Evolutionary conservation across 2,113 vertebrate species (phyloP), one percentile per base, ranked within the genome.

Genomic region (Chloropsis cyanopogon): DNA sequence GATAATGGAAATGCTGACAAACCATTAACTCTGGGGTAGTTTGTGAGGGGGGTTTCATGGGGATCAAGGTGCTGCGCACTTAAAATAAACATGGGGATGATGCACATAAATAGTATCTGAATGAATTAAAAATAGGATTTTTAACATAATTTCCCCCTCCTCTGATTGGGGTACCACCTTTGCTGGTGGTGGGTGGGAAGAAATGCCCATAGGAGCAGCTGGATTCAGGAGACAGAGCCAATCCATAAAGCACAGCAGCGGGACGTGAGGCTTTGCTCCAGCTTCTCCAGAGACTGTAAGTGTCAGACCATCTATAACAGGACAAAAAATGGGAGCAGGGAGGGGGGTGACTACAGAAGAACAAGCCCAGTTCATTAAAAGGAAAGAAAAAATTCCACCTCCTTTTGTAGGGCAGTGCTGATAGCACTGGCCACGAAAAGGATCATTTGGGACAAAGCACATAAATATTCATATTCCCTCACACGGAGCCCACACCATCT

Each of bases 1-100:
- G 90, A 63, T 86, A 95, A 96, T 97, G 91, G 93, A 95, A 97
- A 96, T 91, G 92, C 88, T 92, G 90, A 92, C 92, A 97, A 95
- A 91, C 83, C 69, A 93, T 96, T 97, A 95, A 89, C 75, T 50
- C 89, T 24, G 75, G 71, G 15, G 76, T 23, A 49, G 69, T 42
- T 76, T 16, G 69, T 46, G 69, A 70, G 79, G 81, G 56, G n/a
- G 60, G 19, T 64, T 75, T 88, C 80, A 65, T 22, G 50, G 57
- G 93, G 61, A 92, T n/a, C 83, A 60, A 82, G 79, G 60, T 44
- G 42, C 77, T 8, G 7, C 12, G 26, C 1, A 0, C 41, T 83
- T 88, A 47, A 80, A 96, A 88, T 41, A 82, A 93, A 82, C 41
- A 13, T 4, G 5, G 61, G 18, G 63, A 37, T 65, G 44, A 78